Conservation (phyloP, 2,113 vertebrate species). For the Crotalus tigris region DNA sequence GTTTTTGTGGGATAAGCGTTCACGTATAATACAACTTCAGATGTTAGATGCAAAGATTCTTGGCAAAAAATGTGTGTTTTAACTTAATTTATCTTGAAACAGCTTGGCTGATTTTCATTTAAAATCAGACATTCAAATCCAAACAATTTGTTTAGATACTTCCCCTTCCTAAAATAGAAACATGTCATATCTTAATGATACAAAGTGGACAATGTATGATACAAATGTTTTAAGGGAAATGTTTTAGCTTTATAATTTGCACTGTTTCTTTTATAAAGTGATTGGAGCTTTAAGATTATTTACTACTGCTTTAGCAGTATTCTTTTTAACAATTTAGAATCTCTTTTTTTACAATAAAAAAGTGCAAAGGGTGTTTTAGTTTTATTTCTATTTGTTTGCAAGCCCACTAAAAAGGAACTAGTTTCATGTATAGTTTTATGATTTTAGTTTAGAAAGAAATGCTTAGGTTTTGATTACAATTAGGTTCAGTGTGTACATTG, state of each 20-base stretch:
- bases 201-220: constrained; percentile 40
- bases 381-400: constrained; percentile 17
- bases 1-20: neutral
- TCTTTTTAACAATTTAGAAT: constrained; percentile 45
- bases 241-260: constrained; percentile 33
- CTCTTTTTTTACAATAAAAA: constrained; percentile 30
- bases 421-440: constrained; percentile 54
- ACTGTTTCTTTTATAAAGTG: constrained; percentile 40
- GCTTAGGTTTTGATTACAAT: constrained; percentile 62
- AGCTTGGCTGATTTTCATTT: neutral
- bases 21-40: neutral
- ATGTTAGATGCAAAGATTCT: neutral
- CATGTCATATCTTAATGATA: constrained; percentile 16
- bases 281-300: constrained; percentile 60
- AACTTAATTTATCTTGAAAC: neutral
- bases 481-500: constrained; percentile 71
- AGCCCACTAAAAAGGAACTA: constrained; percentile 44
- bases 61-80: neutral
- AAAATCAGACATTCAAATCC: neutral
- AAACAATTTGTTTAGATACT: constrained; percentile 13
- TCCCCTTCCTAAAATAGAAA: constrained; percentile 6
- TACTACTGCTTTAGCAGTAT: constrained; percentile 62
- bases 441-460: constrained; percentile 66
- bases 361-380: constrained; percentile 43
- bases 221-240: constrained; percentile 28